A percentile compares a stretch with the other conserved stretches of the same genome.
phyloP scores from a whole-genome alignment of 2,797 vertebrate genomes.

The Okamejei kenojei region DNA sequence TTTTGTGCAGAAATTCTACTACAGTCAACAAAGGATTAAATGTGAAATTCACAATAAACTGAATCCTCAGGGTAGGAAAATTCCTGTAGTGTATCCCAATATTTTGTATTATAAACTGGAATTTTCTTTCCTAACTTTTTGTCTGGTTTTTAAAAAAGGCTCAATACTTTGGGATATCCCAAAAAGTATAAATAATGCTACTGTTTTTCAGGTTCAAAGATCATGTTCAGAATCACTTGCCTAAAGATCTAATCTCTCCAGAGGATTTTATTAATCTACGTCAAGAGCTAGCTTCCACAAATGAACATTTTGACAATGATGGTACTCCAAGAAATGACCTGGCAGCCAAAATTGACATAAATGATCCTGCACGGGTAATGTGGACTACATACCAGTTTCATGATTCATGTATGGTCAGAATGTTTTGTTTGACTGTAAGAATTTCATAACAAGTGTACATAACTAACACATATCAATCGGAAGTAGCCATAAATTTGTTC shows the following conservation, averaged over 20 bases:
- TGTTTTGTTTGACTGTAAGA: background rate
- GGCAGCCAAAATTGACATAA: conserved; percentile 78
- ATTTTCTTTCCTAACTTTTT: conserved; percentile 37
- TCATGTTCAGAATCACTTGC: conserved; percentile 86
- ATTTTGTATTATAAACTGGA: conserved; percentile 37
- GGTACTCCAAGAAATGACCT: conserved; percentile 67
- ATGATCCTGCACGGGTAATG: conserved; percentile 89
- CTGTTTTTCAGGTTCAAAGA: conserved; percentile 78
- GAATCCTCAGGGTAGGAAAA: conserved; percentile 37
- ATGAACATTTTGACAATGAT: conserved; percentile 65
- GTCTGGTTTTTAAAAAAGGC: background rate
- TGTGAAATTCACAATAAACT: conserved; percentile 38
- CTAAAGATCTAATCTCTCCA: conserved; percentile 81
- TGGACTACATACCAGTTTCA: conserved; percentile 43
- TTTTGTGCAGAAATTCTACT: conserved; percentile 31
- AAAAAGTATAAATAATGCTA: conserved; percentile 36
- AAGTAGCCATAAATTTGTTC: background rate
- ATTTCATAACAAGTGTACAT: background rate
- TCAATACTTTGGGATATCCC: background rate
- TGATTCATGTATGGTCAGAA: conserved; percentile 48
- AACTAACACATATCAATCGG: background rate
- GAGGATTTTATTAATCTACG: conserved; percentile 89
- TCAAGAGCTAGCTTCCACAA: conserved; percentile 76
- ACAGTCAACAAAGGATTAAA: conserved; percentile 38
- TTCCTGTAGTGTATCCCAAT: conserved; percentile 30